Evolutionary conservation across 64 coral and sea anemone species (phyloP), one percentile per base, ranked within the genome.

Genomic region (Pachyseris speciosa): DNA sequence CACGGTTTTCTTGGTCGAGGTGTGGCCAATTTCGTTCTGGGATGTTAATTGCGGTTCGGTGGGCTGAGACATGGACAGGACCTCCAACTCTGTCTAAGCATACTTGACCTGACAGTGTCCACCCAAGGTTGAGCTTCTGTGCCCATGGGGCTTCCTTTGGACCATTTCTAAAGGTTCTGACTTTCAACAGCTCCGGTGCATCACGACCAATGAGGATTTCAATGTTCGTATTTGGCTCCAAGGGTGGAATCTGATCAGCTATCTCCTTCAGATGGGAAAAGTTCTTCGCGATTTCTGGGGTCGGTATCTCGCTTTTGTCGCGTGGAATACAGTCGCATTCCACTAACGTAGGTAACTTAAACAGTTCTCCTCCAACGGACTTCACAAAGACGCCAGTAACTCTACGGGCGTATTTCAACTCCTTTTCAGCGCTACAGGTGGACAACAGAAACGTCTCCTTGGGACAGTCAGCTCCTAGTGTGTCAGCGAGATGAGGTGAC

Each of bases 301-400:
- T 85, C 7, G 90, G 80, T 2, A 85, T 85, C 27, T 92, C 70
- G 1, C 12, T 17, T 19, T 84, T 92, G 64, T 86, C 90, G 10
- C 29, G 67, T 20, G 90, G 81, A 15, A 92, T 92, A 38, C n/a
- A 20, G 53, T 92, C 89, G 50, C 76, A 83, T 59, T 91, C 78
- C 33, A 53, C 36, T 17, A 91, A 36, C 4, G 60, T 69, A 13
- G 89, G 89, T 10, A 91, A 50, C 17, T 29, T 29, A 7, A 28
- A 32, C n/a, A 55, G 9, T 9, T 52, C 72, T 50, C 75, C 75
- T 20, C 39, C 63, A 8, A 83, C 13, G 5, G 89, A 84, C 31
- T 36, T 49, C 7, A 83, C 78, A 7, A 53, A 29, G 27, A 91
- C 27, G 8, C 37, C 49, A 0, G 47, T 8, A 2, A 83, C 26